Evolutionary conservation across 2,113 vertebrate species (phyloP).

Genomic region (Tragelaphus imberbis): DNA sequence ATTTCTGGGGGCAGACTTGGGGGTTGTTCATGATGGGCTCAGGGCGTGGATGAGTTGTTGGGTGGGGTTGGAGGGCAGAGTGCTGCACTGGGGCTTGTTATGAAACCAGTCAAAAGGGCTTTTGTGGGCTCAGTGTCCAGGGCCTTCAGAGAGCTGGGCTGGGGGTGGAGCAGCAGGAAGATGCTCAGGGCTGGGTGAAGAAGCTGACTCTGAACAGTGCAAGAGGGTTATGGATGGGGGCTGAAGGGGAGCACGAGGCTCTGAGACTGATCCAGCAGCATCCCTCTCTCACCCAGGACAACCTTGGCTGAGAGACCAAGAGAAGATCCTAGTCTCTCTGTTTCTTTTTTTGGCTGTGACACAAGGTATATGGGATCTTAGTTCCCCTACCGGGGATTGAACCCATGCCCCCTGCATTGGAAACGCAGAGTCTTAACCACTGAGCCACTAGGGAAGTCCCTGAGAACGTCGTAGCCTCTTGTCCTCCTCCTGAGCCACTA

Average conservation of each 20-base stretch:
- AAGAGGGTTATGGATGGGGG: background rate
- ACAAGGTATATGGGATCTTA: background rate
- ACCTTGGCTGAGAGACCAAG: background rate
- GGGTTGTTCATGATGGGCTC: background rate
- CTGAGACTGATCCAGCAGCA: background rate
- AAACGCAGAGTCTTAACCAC: background rate
- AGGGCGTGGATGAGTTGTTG: background rate
- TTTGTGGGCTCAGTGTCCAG: background rate
- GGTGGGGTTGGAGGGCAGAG: background rate
- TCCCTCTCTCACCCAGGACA: background rate
- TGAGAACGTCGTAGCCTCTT: background rate
- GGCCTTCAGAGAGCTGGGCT: background rate
- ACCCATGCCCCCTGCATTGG: background rate
- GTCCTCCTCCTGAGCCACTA: background rate
- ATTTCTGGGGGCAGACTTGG: background rate
- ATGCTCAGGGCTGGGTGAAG: background rate
- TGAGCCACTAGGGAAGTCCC: background rate
- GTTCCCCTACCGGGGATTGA: background rate
- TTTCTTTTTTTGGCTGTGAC: background rate
- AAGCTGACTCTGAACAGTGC: background rate
- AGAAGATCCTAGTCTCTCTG: background rate
- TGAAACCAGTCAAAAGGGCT: background rate
- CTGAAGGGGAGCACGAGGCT: background rate
- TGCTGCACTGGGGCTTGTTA: background rate
- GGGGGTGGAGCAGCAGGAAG: background rate